A percentile compares a stretch with the other conserved stretches of the same genome.
Evolutionary conservation across 2,888 invertebrate species (phyloP).

Genomic region (Ctena decussata): DNA sequence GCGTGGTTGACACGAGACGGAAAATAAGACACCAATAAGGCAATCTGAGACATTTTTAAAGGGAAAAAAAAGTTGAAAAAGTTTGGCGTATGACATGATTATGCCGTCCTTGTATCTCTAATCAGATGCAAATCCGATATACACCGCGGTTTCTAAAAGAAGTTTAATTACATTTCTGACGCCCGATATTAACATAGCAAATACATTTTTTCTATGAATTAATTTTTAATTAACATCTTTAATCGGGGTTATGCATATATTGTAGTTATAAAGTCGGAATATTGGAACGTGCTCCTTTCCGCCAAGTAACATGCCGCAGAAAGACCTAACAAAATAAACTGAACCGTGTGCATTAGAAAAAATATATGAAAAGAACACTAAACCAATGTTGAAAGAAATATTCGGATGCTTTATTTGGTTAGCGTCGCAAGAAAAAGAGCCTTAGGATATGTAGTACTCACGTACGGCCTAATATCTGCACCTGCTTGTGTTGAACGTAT

Average conservation of each 20-base stretch:
- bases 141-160: not conserved
- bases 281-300: not conserved
- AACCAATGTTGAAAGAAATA: not conserved
- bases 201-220: not conserved
- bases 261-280: not conserved
- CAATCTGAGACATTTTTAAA: not conserved
- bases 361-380: not conserved
- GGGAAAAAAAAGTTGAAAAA: not conserved
- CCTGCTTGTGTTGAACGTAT: too few species aligned
- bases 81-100: not conserved
- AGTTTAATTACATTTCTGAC: not conserved
- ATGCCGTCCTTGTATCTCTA: not conserved
- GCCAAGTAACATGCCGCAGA: not conserved
- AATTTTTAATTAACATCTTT: conserved; percentile 6
- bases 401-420: too few species aligned
- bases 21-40: not conserved
- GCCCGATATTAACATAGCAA: not conserved
- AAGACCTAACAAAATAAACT: not conserved
- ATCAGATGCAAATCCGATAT: conserved; percentile 5
- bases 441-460: too few species aligned
- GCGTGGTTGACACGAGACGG: conserved; percentile 41
- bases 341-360: not conserved
- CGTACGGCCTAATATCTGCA: too few species aligned
- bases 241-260: conserved; percentile 2
- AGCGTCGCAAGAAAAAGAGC: too few species aligned